phyloP scores from a whole-genome alignment of 2,113 vertebrate genomes.

The Aramus guarauna region DNA sequence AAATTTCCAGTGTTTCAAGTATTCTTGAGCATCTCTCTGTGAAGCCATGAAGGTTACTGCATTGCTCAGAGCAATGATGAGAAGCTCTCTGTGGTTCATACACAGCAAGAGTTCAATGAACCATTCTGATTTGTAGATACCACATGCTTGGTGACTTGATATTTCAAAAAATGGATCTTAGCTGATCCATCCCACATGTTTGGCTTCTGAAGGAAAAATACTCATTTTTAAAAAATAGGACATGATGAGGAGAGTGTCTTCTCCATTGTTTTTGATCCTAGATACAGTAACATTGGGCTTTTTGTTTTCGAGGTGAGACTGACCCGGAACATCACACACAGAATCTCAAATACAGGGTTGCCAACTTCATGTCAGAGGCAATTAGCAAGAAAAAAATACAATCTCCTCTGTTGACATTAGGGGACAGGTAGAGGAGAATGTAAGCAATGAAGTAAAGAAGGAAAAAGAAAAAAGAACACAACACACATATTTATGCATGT shows the following conservation, averaged over 20 bases:
- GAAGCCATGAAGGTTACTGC: not conserved
- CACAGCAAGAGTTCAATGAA: not conserved
- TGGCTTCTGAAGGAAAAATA: not conserved
- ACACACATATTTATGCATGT: not conserved
- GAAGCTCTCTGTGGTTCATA: not conserved
- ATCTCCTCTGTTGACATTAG: conserved; percentile 17
- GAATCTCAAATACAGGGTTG: conserved; percentile 5
- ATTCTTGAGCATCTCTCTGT: not conserved
- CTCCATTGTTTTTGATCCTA: not conserved
- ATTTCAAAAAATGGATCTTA: not conserved
- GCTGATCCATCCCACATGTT: not conserved
- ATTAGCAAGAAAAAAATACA: conserved; percentile 29
- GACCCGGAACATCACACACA: not conserved
- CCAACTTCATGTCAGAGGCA: conserved; percentile 27
- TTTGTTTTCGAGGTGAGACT: conserved; percentile 13
- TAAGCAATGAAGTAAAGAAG: not conserved
- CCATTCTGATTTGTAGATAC: not conserved
- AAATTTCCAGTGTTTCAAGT: not conserved
- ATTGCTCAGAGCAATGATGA: not conserved
- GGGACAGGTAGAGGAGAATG: conserved; percentile 37
- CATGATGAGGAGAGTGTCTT: not conserved
- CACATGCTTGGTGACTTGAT: not conserved
- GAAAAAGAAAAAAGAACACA: not conserved
- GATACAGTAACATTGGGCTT: not conserved
- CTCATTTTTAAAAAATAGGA: accelerated